Percentiles rank a stretch among this genome's conserved stretches.
Evolutionary conservation across 1,140 invertebrate genomes (phyloP).

Genomic region (Ceratina calcarata): DNA sequence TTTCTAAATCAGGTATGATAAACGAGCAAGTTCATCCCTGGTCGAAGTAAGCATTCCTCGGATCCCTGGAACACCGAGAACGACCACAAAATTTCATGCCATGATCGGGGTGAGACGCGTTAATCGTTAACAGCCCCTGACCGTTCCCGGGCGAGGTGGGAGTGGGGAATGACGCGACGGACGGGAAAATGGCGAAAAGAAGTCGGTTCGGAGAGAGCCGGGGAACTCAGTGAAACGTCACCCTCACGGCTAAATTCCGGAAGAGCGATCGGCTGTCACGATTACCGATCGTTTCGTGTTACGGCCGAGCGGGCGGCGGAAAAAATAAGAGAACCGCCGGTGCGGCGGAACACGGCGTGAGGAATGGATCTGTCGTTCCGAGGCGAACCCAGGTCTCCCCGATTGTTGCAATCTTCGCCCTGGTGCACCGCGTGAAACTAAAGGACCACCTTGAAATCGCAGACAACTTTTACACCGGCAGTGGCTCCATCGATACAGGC

Average conservation of each 20-base stretch:
- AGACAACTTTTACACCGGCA: too few species aligned
- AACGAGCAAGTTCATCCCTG: constrained; percentile 52
- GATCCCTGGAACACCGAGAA: constrained; percentile 48
- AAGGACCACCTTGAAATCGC: too few species aligned
- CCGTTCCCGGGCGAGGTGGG: neutral
- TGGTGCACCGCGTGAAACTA: too few species aligned
- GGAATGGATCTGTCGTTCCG: constrained; percentile 61
- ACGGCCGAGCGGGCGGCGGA: constrained; percentile 46
- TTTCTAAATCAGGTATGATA: constrained; percentile 34
- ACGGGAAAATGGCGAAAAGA: constrained; percentile 5
- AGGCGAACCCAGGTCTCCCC: constrained; percentile 27
- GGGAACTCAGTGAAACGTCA: constrained; percentile 46
- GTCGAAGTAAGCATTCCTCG: constrained; percentile 43
- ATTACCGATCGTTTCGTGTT: constrained; percentile 59
- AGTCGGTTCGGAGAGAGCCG: neutral
- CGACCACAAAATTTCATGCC: constrained; percentile 55
- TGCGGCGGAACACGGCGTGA: constrained; percentile 36
- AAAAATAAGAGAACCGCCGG: constrained; percentile 46
- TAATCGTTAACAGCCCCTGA: constrained; percentile 53
- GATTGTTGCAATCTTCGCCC: constrained; percentile 35
- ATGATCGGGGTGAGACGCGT: constrained; percentile 39
- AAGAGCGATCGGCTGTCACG: constrained; percentile 64
- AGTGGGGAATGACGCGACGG: neutral
- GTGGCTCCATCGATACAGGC: too few species aligned
- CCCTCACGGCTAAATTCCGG: constrained; percentile 51